These are phyloP conservation scores for Dolichotis patagonum DNA, from an alignment of 2,113 vertebrate genomes.

Conservation along the genomic window DNA sequence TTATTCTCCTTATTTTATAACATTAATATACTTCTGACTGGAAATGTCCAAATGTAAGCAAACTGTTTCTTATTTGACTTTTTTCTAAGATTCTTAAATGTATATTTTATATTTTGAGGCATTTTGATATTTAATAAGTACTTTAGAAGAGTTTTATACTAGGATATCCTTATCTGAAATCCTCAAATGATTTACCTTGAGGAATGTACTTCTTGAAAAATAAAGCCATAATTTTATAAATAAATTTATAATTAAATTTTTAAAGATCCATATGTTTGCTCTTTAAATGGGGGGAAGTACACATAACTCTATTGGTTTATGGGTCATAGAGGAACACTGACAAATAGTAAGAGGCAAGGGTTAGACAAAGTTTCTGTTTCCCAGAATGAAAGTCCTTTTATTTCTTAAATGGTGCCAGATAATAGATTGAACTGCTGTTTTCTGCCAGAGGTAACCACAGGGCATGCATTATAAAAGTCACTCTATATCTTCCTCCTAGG, in stretches of 20 bases:
- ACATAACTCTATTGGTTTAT: background rate
- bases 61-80: background rate
- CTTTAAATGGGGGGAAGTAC: background rate
- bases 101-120: background rate
- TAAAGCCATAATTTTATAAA: background rate
- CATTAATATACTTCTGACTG: background rate
- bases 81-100: background rate
- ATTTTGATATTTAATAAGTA: conserved; percentile 22
- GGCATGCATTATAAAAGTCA: background rate
- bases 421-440: background rate
- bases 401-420: background rate
- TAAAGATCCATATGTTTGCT: background rate
- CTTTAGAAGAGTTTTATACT: background rate
- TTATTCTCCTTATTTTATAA: background rate
- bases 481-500: background rate
- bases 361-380: background rate
- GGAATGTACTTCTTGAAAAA: background rate
- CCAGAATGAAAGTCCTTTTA: background rate
- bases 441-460: background rate
- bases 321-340: background rate
- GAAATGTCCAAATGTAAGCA: background rate
- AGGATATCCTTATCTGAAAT: background rate
- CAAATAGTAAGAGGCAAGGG: background rate
- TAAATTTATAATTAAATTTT: background rate
- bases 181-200: background rate